These are phyloP conservation scores for Panthera leo DNA, from an alignment of 2,113 vertebrate genomes.

Conservation along the genomic window DNA sequence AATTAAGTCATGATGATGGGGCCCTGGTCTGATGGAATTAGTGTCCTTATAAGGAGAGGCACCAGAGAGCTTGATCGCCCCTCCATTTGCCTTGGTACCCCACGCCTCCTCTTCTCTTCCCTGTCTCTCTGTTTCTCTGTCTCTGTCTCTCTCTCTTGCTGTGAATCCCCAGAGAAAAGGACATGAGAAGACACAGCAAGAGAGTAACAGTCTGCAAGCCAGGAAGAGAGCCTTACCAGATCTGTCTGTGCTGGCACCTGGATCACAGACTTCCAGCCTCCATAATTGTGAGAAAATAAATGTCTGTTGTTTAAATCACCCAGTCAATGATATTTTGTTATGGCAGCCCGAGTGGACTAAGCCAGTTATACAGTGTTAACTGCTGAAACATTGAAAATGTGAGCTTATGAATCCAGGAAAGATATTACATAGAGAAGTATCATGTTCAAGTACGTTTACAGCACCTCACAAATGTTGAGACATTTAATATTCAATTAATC, in stretches of 20 bases:
- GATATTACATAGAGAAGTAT: neutral
- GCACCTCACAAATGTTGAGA: neutral
- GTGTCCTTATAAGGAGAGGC: neutral
- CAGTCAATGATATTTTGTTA: no score
- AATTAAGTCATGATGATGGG: neutral
- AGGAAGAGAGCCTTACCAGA: neutral
- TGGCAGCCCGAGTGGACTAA: neutral
- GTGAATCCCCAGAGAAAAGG: neutral
- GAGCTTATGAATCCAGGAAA: neutral
- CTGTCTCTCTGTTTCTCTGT: neutral
- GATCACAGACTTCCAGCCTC: neutral
- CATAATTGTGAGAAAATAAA: neutral
- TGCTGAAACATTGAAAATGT: neutral
- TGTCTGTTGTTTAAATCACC: no score
- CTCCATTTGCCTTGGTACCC: neutral
- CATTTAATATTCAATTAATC: neutral
- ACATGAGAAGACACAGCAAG: neutral
- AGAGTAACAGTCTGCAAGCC: no score
- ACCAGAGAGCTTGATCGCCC: neutral
- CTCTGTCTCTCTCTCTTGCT: neutral
- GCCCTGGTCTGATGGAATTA: neutral
- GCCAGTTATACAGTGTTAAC: neutral
- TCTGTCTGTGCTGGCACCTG: no score
- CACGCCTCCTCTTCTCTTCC: neutral
- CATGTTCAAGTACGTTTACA: neutral